Evolutionary conservation across 2,888 invertebrate genomes (phyloP).

Genomic region (Drosophila lutescens): DNA sequence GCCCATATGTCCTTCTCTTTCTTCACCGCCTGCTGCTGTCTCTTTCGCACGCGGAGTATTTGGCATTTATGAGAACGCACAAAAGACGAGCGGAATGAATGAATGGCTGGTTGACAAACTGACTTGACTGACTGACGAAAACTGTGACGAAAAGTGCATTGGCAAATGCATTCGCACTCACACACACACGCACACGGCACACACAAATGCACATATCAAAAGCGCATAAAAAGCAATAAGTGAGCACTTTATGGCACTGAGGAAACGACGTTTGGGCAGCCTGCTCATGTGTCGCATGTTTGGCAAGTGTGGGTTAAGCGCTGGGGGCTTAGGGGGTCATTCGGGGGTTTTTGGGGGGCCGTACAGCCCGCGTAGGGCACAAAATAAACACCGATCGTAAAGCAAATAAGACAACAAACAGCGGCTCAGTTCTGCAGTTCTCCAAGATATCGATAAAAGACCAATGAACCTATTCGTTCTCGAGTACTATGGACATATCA

Average conservation of each 20-base stretch:
- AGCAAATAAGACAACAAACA: conserved; percentile 52
- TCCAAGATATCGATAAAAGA: conserved; percentile 30
- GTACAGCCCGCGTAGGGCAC: conserved; percentile 17
- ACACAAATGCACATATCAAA: conserved; percentile 57
- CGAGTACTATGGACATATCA: conserved; percentile 7
- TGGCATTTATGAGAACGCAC: conserved; percentile 52
- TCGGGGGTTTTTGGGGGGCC: not conserved
- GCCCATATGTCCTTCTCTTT: conserved; percentile 12
- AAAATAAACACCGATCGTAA: conserved; percentile 64
- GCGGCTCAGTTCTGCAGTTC: conserved; percentile 15
- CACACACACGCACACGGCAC: conserved; percentile 15
- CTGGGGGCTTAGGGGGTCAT: not conserved
- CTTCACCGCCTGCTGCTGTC: not conserved
- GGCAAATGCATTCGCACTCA: conserved; percentile 63
- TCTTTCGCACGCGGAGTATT: not conserved
- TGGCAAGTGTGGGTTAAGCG: conserved; percentile 11
- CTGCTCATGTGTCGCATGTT: conserved; percentile 56
- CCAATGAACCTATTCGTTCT: conserved; percentile 26
- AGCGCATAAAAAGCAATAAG: conserved; percentile 76
- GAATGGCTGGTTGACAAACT: conserved; percentile 41
- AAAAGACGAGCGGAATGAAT: conserved; percentile 51
- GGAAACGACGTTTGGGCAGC: conserved; percentile 68
- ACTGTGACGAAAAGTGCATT: conserved; percentile 70
- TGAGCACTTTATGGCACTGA: conserved; percentile 66
- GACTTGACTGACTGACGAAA: conserved; percentile 55